Evolutionary conservation across 2,888 invertebrate species (phyloP), one percentile per base, ranked within the genome.

Genomic region (Brachypterus glaber): DNA sequence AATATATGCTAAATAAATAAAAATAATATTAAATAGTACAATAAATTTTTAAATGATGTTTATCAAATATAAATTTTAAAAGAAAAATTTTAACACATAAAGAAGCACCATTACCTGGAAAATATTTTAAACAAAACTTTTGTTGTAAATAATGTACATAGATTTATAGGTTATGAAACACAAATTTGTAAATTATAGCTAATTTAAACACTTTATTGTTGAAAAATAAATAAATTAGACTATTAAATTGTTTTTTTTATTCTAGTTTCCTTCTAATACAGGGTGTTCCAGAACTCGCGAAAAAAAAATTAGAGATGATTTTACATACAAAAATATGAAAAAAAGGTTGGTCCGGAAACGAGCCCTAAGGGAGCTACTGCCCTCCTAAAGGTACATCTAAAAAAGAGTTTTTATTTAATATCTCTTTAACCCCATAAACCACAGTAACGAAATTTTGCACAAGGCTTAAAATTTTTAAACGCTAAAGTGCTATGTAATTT

Each of bases 131-230:
- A 55, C 57, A 53, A 54, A 50, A 42, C n/a, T n/a, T n/a, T 46
- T 42, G 41, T 51, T 62, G 60, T 62, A 62, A 41, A 62, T 62
- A 62, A 41, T 61, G 60, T 62, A 60, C 38, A 61, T 58, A 61
- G 44, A 43, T 44, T 51, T 52, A 46, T 51, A 46, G 47, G 43
- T 46, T 49, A 52, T 54, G n/a, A 52, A 51, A 53, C 53, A 58
- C 50, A 58, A 56, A 54, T 62, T 62, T 63, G 59, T 63, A 60
- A 59, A 56, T 54, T 58, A 55, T 58, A 60, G 59, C 46, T 57
- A 55, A 58, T 55, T 52, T 54, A 47, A 55, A 54, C 55, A 60
- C 52, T 58, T 60, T 62, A 62, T 61, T 61, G 60, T 62, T 63
- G 59, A 62, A 42, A 52, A 59, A 63, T 62, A 60, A 56, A 60